These are phyloP conservation scores for Atta texana DNA, from an alignment of 1,140 invertebrate genomes.

Conservation along the genomic window DNA sequence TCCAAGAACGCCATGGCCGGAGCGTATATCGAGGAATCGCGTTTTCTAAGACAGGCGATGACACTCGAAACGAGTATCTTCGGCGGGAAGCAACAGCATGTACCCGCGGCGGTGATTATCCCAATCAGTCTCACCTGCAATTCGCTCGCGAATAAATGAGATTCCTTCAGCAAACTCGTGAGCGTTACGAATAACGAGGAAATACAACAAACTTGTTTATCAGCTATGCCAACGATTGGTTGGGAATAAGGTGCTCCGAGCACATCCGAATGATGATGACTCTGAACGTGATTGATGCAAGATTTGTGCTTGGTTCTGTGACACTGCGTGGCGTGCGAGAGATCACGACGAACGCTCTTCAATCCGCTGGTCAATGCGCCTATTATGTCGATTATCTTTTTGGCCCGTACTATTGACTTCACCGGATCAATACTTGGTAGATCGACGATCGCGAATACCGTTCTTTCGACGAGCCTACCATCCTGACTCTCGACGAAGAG, in stretches of 20 bases:
- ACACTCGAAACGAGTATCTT: conserved; percentile 81
- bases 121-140: conserved; percentile 86
- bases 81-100: conserved; percentile 89
- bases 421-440: conserved; percentile 84
- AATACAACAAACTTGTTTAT: conserved; percentile 86
- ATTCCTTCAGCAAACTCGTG: conserved; percentile 85
- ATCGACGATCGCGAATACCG: conserved; percentile 87
- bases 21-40: conserved; percentile 78
- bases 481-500: conserved; percentile 88
- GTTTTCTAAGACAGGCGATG: conserved; percentile 81
- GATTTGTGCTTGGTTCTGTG: conserved; percentile 86
- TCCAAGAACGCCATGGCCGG: conserved; percentile 86
- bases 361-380: conserved; percentile 87
- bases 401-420: conserved; percentile 84
- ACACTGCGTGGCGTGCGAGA: conserved; percentile 87
- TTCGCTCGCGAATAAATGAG: conserved; percentile 81
- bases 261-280: conserved; percentile 88
- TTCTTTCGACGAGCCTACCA: conserved; percentile 87
- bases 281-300: conserved; percentile 83
- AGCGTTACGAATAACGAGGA: conserved; percentile 88
- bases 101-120: conserved; percentile 87
- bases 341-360: conserved; percentile 87
- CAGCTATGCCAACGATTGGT: conserved; percentile 71
- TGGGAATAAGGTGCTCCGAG: conserved; percentile 85
- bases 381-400: conserved; percentile 88